Evolutionary conservation across 2,797 vertebrate species (phyloP), one percentile per base, ranked within the genome.

Genomic region (Acanthornis magna): DNA sequence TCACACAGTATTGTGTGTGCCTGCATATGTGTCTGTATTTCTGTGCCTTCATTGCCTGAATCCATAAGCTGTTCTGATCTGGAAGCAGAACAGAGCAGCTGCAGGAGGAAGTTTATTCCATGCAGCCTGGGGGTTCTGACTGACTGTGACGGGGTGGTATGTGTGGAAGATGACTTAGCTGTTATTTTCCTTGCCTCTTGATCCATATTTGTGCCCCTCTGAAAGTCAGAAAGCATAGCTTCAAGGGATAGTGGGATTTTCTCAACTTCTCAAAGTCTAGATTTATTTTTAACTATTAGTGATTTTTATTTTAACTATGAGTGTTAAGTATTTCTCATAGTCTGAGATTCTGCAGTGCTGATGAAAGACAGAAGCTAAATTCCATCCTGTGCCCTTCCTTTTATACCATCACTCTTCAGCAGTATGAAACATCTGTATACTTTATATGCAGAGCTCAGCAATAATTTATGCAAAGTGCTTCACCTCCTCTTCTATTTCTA

Each of bases 391-490:
- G 27, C 47, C n/a, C 21, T 83, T 43, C 55, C 84, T 85, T 81
- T 75, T 36, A 47, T 51, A 25, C 17, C 48, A 79, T 72, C 34
- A 47, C 13, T 73, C 40, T 68, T 92, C 38, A 74, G 57, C 67
- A 82, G 25, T n/a, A 63, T 55, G 77, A 88, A 88, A 92, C 71
- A 92, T 94, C 92, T 94, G 63, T 79, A 79, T 50, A 67, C 8
- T 95, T 91, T 60, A 36, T 60, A 89, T 89, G 81, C 86, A 93
- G 63, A 94, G 36, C 34, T 82, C 71, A 96, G 48, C 60, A 91
- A 82, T 93, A 70, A 90, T 95, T 94, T 90, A 95, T 93, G 88
- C 77, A 67, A 84, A 91, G 42, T 75, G 67, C 36, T 94, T 95
- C 67, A 89, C 77, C 78, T 96, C 67, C 48, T 63, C 19, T 86